Base-by-base conservation (phyloP, 2,888 invertebrate genomes). In the Steromphala cineraria region DNA sequence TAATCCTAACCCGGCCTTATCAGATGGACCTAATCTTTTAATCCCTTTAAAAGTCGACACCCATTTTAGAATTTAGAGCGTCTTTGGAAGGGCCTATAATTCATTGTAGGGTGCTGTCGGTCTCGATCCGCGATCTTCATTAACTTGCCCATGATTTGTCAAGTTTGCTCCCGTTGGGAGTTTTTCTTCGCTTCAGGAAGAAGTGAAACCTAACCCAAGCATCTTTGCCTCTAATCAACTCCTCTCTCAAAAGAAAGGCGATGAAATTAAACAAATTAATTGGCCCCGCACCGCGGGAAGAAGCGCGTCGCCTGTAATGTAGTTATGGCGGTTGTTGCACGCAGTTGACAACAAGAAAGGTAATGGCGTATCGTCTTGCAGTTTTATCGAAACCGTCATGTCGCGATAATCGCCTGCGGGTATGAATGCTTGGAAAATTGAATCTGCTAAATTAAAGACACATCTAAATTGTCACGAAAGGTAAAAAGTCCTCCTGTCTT, bases 241-340 rank as follows among this genome's bases (percentile, higher is more conserved):
- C 31, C 24, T 15, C 53, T 19, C 28, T 55, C 53, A 53, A 76
- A 55, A 53, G 55, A 76, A 55, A 76, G 53, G 76, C 21, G 52
- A 76, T 55, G 76, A 76, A 76, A 76, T 76, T 76, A 76, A 76
- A 76, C 55, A 76, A 76, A 76, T 76, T 76, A 76, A 76, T 76
- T 76, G 76, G 76, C 76, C 55, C 55, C 55, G 53, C 76, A 53
- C 76, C 31, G 55, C 24, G 76, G 10, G 31, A n/a, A 76, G 76
- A 53, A 55, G 53, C 31, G 76, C 53, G 76, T 10, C 24, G 17
- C 17, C 76, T 76, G 31, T 76, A 53, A 76, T 55, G 55, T 76
- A 76, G 53, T 76, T 76, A 76, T 55, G 28, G 55, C 76, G 53
- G 40, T 76, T 76, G 55, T 55, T 53, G 76, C 53, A 24, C 53